These are phyloP conservation scores for Elachura formosa DNA, from an alignment of 2,113 vertebrate species.

Conservation along the genomic window DNA sequence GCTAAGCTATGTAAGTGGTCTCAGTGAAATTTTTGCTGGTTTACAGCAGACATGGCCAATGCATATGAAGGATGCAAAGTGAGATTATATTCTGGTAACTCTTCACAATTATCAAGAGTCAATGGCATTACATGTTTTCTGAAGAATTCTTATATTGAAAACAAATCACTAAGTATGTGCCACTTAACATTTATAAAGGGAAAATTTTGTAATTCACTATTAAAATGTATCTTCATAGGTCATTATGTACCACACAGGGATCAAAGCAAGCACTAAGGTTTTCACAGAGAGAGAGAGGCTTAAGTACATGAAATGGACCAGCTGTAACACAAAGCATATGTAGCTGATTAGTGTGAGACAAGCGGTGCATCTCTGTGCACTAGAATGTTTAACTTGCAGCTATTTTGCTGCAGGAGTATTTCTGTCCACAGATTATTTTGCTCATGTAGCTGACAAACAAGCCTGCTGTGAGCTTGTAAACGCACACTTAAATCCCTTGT, in stretches of 20 bases:
- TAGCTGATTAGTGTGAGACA: not conserved
- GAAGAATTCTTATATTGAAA: not conserved
- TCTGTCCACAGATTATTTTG: not conserved
- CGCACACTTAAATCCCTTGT: not conserved
- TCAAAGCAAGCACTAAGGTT: not conserved
- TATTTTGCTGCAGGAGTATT: not conserved
- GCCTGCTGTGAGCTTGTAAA: not conserved
- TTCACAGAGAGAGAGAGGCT: not conserved
- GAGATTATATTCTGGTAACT: not conserved
- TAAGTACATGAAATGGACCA: not conserved
- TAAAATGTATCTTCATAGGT: not conserved
- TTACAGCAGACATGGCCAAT: not conserved
- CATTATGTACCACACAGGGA: not conserved
- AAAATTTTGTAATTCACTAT: not conserved
- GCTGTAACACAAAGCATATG: not conserved
- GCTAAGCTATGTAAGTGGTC: conserved; percentile 84
- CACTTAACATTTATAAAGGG: not conserved
- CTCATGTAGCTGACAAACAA: not conserved
- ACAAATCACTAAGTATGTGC: not conserved
- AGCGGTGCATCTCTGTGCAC: not conserved
- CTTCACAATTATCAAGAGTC: not conserved
- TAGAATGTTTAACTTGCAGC: not conserved
- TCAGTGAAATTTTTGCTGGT: not conserved
- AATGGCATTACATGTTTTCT: not conserved
- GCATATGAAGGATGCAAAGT: not conserved